Evolutionary conservation across 2,797 vertebrate genomes (phyloP).

Genomic region (Pangasius djambal): DNA sequence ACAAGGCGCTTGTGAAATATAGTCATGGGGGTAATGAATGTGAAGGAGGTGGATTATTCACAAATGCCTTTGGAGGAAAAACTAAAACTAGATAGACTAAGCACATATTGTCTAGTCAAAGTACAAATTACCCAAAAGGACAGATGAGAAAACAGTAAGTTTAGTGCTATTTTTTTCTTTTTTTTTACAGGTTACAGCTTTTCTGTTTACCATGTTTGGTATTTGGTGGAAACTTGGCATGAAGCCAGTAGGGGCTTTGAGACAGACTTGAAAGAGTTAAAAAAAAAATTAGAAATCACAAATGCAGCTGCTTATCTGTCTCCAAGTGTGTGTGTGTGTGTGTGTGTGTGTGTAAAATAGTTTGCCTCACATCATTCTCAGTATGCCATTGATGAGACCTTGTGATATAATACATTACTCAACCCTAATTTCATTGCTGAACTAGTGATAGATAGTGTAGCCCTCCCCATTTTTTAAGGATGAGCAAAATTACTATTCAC

Average conservation of each 20-base stretch:
- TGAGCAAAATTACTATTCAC: not conserved
- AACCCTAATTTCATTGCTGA: not conserved
- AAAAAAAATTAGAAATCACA: not conserved
- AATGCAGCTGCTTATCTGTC: slow-evolving; percentile 4
- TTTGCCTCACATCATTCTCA: slow-evolving; percentile 2
- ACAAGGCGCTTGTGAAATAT: slow-evolving; percentile 5
- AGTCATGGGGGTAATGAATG: not conserved
- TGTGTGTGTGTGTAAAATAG: not conserved
- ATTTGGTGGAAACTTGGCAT: not conserved
- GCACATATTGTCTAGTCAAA: not conserved
- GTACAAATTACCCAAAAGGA: not conserved
- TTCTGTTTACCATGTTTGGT: not conserved
- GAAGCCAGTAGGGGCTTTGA: not conserved
- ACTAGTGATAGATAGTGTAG: not conserved
- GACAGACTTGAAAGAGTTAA: not conserved
- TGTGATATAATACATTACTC: slow-evolving; percentile 2
- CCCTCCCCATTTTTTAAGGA: not conserved
- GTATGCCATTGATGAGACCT: not conserved
- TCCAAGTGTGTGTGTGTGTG: not conserved
- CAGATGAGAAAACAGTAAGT: not conserved
- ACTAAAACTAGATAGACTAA: not conserved
- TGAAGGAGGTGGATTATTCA: not conserved
- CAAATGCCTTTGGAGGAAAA: not conserved
- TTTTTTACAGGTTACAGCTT: not conserved
- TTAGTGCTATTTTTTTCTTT: not conserved